A percentile compares a stretch with the other conserved stretches of the same genome.
Evolutionary conservation across 2,888 invertebrate species (phyloP).

Genomic region (Ceraclea dissimilis): DNA sequence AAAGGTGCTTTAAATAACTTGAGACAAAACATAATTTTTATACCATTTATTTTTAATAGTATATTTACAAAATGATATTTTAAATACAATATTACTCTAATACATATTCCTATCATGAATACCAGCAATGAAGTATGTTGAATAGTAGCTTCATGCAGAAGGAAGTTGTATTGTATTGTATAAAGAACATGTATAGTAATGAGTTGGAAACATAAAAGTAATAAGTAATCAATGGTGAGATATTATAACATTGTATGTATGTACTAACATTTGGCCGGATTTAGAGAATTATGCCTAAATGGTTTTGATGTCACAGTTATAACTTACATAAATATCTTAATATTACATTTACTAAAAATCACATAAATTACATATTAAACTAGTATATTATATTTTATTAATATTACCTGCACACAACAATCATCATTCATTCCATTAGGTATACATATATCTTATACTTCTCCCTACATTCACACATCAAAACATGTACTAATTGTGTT

Average conservation of each 20-base stretch:
- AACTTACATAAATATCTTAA: not conserved
- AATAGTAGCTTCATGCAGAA: too few species aligned
- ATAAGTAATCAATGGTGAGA: slow-evolving; percentile 12
- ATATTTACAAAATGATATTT: slow-evolving; percentile 22
- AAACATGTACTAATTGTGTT: too few species aligned
- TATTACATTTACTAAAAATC: not conserved
- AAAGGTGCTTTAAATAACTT: too few species aligned
- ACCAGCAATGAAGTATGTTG: slow-evolving; percentile 21
- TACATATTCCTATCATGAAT: slow-evolving; percentile 10
- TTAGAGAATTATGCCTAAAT: slow-evolving; percentile 23
- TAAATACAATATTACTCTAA: slow-evolving; percentile 15
- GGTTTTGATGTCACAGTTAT: slow-evolving; percentile 4
- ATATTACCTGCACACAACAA: too few species aligned
- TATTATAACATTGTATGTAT: slow-evolving; percentile 6
- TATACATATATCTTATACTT: too few species aligned
- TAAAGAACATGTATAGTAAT: slow-evolving; percentile 8
- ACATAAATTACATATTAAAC: not conserved
- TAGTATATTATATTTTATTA: too few species aligned
- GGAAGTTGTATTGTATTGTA: too few species aligned
- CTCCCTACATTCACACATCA: too few species aligned
- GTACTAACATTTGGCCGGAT: slow-evolving; percentile 25
- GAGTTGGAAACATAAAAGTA: slow-evolving; percentile 15
- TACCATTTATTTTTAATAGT: slow-evolving; percentile 9
- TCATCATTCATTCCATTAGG: too few species aligned
- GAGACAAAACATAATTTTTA: too few species aligned